Base-by-base conservation (phyloP, 2,113 vertebrate species). In the Channa argus region DNA sequence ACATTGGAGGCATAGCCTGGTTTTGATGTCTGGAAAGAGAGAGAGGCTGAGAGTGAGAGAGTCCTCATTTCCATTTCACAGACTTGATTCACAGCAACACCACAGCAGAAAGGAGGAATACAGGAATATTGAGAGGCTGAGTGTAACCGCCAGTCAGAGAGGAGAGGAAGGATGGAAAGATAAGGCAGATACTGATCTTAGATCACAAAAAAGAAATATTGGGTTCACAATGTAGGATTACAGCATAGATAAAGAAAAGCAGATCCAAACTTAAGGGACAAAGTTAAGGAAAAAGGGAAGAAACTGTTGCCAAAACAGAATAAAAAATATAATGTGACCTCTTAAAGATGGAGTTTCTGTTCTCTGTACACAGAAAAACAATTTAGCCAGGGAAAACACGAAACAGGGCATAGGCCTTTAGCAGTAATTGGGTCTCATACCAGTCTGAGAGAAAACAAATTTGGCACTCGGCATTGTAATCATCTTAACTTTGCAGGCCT, bases 21-120 rank as follows among this genome's bases (percentile, higher is more conserved):
- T 93, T 95, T 93, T 94, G 93, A 94, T 95, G 94, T 94, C 92
- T 86, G 74, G 92, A 93, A 77, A 92, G 86, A 89, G 83, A 87
- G 72, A 64, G 88, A 83, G 86, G 77, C 52, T 70, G 81, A 72
- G 76, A 56, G 85, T 6, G 74, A 82, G 87, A 63, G 80, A 91
- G 82, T 74, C 89, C 85, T 89, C 83, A 92, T 92, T 92, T 92
- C 92, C 90, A 93, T 92, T 93, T 92, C 88, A 92, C 84, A 93
- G 89, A 70, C 67, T 80, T 68, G 85, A 91, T 87, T 89, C 78
- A 82, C 66, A 66, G 79, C 84, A 86, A 78, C 63, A 45, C 62
- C 69, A 79, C 60, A 65, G 82, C 79, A 86, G 71, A 85, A 63
- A 82, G 67, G 45, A 85, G 74, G 76, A 85, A 75, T 77, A 75